Evolutionary conservation across 53 echinoderm and acorn worm species (phyloP).

Genomic region (Holothuria leucospilota): DNA sequence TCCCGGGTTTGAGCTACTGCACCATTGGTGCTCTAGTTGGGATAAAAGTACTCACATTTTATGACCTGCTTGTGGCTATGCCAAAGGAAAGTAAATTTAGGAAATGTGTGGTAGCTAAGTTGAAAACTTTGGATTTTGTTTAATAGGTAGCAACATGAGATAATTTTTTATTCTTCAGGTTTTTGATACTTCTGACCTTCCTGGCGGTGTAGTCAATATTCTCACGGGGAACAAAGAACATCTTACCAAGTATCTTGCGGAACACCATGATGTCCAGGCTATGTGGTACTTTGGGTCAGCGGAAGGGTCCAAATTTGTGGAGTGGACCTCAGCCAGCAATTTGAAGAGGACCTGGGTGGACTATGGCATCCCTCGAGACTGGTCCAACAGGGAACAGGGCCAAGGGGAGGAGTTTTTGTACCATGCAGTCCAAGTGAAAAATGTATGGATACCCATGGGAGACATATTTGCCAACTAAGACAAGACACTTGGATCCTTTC

Average conservation of each 20-base stretch:
- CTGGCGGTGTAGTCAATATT: slow-evolving; percentile 98
- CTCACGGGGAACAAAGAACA: slow-evolving; percentile 86
- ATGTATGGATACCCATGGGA: slow-evolving; percentile 99
- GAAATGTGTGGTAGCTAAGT: too few species aligned
- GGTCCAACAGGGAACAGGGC: slow-evolving; percentile 79
- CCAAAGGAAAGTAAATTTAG: too few species aligned
- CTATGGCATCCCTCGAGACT: slow-evolving; percentile 86
- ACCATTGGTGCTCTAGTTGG: too few species aligned
- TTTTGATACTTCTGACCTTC: slow-evolving; percentile 97
- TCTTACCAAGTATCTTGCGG: slow-evolving; percentile 87
- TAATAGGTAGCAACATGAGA: too few species aligned
- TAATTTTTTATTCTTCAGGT: slow-evolving; percentile 58
- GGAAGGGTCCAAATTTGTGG: slow-evolving; percentile 96
- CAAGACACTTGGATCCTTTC: not conserved
- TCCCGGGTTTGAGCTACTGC: too few species aligned
- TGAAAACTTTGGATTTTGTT: too few species aligned
- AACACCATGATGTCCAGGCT: slow-evolving; percentile 96
- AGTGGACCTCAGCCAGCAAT: slow-evolving; percentile 86
- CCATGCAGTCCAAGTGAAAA: slow-evolving; percentile 89
- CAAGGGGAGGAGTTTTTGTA: slow-evolving; percentile 98
- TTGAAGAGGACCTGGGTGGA: slow-evolving; percentile 98
- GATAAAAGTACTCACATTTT: too few species aligned
- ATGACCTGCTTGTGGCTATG: too few species aligned
- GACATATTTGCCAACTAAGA: slow-evolving; percentile 93
- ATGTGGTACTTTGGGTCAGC: slow-evolving; percentile 97